These are phyloP conservation scores for Melanargia galathea DNA, from an alignment of 2,888 invertebrate genomes.

Conservation along the genomic window DNA sequence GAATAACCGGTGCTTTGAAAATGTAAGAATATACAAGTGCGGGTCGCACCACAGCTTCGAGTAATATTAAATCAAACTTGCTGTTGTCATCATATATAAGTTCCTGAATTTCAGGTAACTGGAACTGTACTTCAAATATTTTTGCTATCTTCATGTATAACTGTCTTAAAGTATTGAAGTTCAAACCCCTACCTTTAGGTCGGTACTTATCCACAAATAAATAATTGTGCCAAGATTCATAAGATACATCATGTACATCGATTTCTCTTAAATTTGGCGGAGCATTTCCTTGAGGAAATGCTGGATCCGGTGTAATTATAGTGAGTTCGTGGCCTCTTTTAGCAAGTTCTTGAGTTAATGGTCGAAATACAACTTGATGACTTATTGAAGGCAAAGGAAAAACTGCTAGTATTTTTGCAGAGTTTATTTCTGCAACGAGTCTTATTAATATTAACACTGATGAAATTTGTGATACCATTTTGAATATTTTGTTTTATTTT, in stretches of 20 bases:
- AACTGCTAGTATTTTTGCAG: slow-evolving; percentile 55
- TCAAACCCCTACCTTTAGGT: neutral
- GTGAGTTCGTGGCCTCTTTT: slow-evolving; percentile 62
- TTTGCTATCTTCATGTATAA: neutral
- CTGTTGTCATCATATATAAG: slow-evolving; percentile 36
- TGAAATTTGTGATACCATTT: too few relatives aligned
- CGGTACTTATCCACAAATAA: too few relatives aligned
- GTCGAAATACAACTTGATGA: slow-evolving; percentile 47
- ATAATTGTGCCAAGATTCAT: slow-evolving; percentile 37
- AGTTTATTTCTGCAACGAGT: too few relatives aligned
- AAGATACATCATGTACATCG: slow-evolving; percentile 53
- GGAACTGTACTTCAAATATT: slow-evolving; percentile 36
- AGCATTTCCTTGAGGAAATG: slow-evolving; percentile 47
- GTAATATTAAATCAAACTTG: slow-evolving; percentile 50
- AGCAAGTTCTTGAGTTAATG: slow-evolving; percentile 54
- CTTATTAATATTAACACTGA: too few relatives aligned
- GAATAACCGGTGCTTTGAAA: slow-evolving; percentile 53
- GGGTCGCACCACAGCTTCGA: slow-evolving; percentile 47
- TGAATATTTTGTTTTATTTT: too few relatives aligned
- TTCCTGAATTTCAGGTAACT: slow-evolving; percentile 30
- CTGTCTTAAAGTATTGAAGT: neutral
- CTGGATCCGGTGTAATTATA: slow-evolving; percentile 57
- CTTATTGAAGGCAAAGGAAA: slow-evolving; percentile 62
- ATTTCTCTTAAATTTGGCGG: slow-evolving; percentile 55
- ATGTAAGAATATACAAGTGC: slow-evolving; percentile 48